Conservation (phyloP, 2,113 vertebrate species). For the Aphelocoma coerulescens region DNA sequence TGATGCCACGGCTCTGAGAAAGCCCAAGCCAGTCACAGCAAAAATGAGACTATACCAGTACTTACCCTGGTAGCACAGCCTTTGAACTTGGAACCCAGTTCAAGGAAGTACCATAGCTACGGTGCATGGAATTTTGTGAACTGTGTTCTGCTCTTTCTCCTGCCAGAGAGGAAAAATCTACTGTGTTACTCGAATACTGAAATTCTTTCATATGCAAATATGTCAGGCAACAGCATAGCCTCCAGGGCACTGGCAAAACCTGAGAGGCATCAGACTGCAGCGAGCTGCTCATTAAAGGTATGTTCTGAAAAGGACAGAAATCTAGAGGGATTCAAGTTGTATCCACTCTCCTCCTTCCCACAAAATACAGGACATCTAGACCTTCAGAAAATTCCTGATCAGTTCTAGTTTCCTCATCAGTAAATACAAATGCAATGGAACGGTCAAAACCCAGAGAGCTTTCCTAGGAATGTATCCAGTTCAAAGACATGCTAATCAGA, state of each 20-base stretch:
- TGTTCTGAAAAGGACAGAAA: conserved; percentile 3
- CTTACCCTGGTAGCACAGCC: conserved; percentile 36
- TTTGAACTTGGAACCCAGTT: conserved; percentile 1
- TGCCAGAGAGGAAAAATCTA: conserved; percentile 5
- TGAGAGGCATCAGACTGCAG: conserved; percentile 5
- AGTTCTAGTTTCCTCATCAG: not conserved
- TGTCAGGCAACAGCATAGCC: conserved; percentile 43
- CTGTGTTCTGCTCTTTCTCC: not conserved
- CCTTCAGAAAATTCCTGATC: not conserved
- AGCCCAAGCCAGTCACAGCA: conserved; percentile 9
- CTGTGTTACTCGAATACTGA: conserved; percentile 4
- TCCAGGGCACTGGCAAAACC: conserved; percentile 45
- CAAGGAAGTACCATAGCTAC: not conserved
- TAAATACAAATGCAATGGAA: not conserved
- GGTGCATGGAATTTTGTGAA: not conserved
- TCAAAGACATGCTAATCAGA: not conserved
- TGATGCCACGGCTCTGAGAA: not conserved
- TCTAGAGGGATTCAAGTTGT: not conserved
- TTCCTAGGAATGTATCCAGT: not conserved
- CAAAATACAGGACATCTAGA: not conserved
- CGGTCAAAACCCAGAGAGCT: not conserved
- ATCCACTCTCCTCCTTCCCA: not conserved
- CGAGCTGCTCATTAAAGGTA: conserved; percentile 34
- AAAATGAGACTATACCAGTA: conserved; percentile 21
- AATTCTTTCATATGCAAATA: conserved; percentile 63